phyloP scores from a whole-genome alignment of 2,113 vertebrate genomes.

The Anas platyrhynchos region DNA sequence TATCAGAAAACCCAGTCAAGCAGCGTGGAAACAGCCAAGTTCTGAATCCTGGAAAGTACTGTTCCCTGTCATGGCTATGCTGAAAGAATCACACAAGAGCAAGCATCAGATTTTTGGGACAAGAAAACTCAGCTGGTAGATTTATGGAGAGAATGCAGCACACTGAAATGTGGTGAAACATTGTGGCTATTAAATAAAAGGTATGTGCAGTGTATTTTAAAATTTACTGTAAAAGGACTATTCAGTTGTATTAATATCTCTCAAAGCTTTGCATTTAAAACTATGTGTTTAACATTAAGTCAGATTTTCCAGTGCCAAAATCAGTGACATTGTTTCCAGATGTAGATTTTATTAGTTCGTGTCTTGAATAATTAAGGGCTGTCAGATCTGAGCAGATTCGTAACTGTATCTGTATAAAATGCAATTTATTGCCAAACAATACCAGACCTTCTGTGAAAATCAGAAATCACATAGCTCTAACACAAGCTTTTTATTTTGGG shows the following conservation, averaged over 20 bases:
- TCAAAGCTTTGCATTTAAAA: slow-evolving; percentile 34
- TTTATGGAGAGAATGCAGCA: neutral
- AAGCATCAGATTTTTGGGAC: accelerated
- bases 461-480: slow-evolving; percentile 33
- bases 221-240: neutral
- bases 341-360: slow-evolving; percentile 67
- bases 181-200: slow-evolving; percentile 32
- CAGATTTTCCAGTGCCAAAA: slow-evolving; percentile 60
- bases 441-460: slow-evolving; percentile 44
- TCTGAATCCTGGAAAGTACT: neutral
- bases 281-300: slow-evolving; percentile 53
- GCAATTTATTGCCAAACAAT: slow-evolving; percentile 68
- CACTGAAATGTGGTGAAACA: neutral
- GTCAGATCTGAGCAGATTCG: slow-evolving; percentile 52
- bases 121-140: neutral
- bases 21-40: neutral
- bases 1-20: neutral
- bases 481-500: neutral
- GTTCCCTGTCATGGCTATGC: neutral
- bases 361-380: slow-evolving; percentile 69
- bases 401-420: slow-evolving; percentile 56
- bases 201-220: slow-evolving; percentile 21
- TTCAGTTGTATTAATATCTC: slow-evolving; percentile 21
- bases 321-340: slow-evolving; percentile 68
- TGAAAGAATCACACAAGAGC: neutral